Base-by-base conservation (phyloP, 1,140 invertebrate species). In the Maniola jurtina region DNA sequence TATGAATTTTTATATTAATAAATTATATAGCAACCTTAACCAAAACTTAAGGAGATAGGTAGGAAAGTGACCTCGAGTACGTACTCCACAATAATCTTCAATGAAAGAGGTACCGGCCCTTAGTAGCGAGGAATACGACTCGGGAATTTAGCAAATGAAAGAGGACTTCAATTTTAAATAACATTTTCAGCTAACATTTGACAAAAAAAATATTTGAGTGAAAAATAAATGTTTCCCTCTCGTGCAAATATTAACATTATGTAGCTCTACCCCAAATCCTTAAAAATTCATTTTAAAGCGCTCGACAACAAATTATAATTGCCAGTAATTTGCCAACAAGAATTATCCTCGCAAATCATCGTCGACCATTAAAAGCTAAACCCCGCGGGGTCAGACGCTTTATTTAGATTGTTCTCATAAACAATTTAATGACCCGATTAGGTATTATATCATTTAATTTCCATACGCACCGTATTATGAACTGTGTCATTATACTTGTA, bases 381-480 rank as follows among this genome's bases (percentile, higher is more conserved):
- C 8, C 52, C 52, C 25, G 15, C 11, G 52, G 52, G 52, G 33
- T 55, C 11, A 55, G 33, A 6, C 34, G 52, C 52, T 55, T 55
- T 55, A 55, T 55, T 55, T 55, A 16, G 33, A 55, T 55, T 34
- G 33, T 55, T 55, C 52, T 55, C 52, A 16, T 55, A 55, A 55
- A 55, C 33, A 55, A 55, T 55, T 55, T 55, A 55, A 55, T 55
- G 52, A 34, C 52, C 11, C 52, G 10, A 6, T 55, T 55, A 55
- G 52, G 7, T 55, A 55, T 55, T 7, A 10, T 9, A 11, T 25
- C 11, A 25, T 55, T 25, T 34, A 13, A 34, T 55, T 55, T 52
- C 48, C 35, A 55, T 55, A 25, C 47, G 2, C 11, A 48, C 16
- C 4, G 16, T 34, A 34, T 55, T 55, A n/a, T 50, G 14, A 50